These are phyloP conservation scores for Syncerus caffer DNA, from an alignment of 2,797 vertebrate species.

Conservation along the genomic window DNA sequence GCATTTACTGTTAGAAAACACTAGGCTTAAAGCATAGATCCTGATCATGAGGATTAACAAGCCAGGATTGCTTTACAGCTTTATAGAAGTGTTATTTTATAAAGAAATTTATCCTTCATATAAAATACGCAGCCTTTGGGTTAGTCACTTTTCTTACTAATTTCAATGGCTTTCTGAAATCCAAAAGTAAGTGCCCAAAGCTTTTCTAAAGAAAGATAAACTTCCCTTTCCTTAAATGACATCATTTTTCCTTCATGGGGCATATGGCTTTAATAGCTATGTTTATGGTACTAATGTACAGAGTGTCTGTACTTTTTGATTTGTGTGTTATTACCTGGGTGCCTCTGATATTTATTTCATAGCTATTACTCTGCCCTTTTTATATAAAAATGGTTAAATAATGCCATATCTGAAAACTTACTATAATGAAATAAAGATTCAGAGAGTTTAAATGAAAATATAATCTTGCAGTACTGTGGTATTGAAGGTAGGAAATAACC, in stretches of 20 bases:
- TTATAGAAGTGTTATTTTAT: background rate
- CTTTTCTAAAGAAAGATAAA: slow-evolving; percentile 31
- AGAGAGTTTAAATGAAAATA: slow-evolving; percentile 24
- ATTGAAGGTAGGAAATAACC: slow-evolving; percentile 23
- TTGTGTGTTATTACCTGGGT: background rate
- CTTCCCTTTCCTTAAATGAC: background rate
- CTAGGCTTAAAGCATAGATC: background rate
- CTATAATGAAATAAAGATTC: slow-evolving; percentile 35
- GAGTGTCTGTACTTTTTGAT: background rate
- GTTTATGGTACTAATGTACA: background rate
- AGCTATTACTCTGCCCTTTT: background rate
- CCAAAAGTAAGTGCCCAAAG: slow-evolving; percentile 16
- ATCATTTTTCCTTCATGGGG: background rate
- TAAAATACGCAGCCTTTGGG: slow-evolving; percentile 33
- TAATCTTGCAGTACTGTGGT: background rate
- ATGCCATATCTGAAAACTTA: slow-evolving; percentile 30
- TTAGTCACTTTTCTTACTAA: slow-evolving; percentile 43
- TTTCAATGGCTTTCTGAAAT: slow-evolving; percentile 34
- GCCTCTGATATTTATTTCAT: background rate
- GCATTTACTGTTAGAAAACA: background rate
- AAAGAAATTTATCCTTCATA: slow-evolving; percentile 15
- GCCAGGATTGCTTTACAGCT: background rate
- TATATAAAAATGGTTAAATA: slow-evolving; percentile 24
- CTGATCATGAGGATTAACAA: background rate
- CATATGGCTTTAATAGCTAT: background rate